Conservation (phyloP, 2,113 vertebrate species). For the Anser cygnoides region DNA sequence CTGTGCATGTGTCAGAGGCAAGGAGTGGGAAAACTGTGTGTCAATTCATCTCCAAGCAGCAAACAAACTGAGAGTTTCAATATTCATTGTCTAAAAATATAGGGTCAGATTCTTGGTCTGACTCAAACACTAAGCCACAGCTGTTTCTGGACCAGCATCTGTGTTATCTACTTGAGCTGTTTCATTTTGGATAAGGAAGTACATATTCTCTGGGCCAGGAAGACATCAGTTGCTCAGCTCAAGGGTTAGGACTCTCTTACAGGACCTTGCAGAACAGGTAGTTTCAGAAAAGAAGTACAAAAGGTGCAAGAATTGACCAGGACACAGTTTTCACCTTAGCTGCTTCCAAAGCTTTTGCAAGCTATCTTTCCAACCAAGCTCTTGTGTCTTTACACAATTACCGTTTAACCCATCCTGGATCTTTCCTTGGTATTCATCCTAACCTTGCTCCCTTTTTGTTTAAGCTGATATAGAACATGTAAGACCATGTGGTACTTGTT, state of each 20-base stretch:
- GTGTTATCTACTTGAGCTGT: background rate
- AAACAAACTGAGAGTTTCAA: background rate
- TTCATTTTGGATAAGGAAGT: background rate
- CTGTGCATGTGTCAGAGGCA: background rate
- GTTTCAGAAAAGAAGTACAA: background rate
- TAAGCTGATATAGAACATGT: background rate
- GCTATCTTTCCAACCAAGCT: background rate
- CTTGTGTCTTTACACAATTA: background rate
- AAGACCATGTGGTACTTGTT: rapidly evolving
- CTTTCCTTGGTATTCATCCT: background rate
- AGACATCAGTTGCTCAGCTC: background rate
- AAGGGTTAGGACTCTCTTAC: background rate
- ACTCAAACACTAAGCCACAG: background rate
- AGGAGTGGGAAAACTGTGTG: background rate
- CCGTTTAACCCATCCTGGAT: background rate
- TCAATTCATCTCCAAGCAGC: background rate
- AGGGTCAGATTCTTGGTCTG: background rate
- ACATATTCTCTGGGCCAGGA: no score
- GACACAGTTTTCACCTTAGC: background rate
- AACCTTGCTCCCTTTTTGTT: background rate
- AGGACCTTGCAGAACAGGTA: background rate
- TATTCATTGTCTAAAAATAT: background rate
- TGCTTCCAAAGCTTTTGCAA: background rate
- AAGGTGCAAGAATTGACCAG: background rate
- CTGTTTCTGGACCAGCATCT: rapidly evolving